Evolutionary conservation across 2,797 vertebrate species (phyloP), one percentile per base, ranked within the genome.

Genomic region (Anguilla obscura): DNA sequence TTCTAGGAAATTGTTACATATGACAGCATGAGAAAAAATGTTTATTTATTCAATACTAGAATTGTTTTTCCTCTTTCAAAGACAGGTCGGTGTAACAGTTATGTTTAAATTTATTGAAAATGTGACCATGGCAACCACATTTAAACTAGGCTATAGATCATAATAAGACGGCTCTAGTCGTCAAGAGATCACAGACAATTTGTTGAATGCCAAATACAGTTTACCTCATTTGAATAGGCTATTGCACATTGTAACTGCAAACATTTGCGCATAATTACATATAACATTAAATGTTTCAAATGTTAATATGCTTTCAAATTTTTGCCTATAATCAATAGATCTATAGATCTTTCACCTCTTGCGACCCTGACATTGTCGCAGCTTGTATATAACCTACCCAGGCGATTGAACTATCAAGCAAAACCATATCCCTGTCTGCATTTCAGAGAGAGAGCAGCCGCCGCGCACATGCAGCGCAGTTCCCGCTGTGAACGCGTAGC

Each of bases 291-390:
- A 8, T 66, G 63, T 66, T 66, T 24, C 6, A n/a, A n/a, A n/a
- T 69, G 63, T 66, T 24, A 69, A 69, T 69, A 69, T n/a, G 63
- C 16, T 69, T 69, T 69, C 63, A 69, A 9, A 4, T 7, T 63
- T 63, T 63, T 63, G 21, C 60, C 16, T 54, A 1, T 18, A 21
- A 24, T 45, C 40, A 4, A 45, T 45, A 45, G 40, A 45, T 45
- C 60, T 21, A 63, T 63, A 48, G 40, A 82, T 82, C 45, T 82
- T 82, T 45, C 33, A 36, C 74, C 36, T 14, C 79, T 24, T 82
- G 45, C 79, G 79, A 21, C 45, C 21, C 45, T 48, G 79, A 82
- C 7, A 82, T 48, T 82, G 79, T 82, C 45, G 79, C 79, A 50
- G 40, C 79, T n/a, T 82, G 79, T 50, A 27, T n/a, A 69, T 27